Base-by-base conservation (phyloP, 1,140 invertebrate genomes). In the Bombus huntii region DNA sequence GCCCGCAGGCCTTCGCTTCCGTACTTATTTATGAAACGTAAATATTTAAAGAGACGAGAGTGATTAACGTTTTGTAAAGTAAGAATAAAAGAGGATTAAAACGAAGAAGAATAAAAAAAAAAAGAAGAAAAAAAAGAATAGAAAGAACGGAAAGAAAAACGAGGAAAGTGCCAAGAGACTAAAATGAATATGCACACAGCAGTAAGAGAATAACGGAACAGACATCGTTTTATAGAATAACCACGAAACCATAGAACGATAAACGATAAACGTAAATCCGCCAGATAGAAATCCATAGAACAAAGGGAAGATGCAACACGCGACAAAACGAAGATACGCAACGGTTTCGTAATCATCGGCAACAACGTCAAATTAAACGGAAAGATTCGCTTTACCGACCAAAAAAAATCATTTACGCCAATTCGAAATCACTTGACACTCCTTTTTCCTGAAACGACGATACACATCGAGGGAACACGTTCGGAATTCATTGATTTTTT, bases 21-120 rank as follows among this genome's bases (percentile, higher is more conserved):
- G 90, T 89, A 87, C 86, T 94, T 95, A 95, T 95, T 95, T 94
- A 95, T 94, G 92, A 91, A 93, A 90, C 93, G 92, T 94, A 93
- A 94, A 94, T 95, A 95, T 94, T 94, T 92, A 93, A 92, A 85
- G 74, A 92, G 80, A 75, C 74, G 71, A 83, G 66, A 87, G 37
- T 53, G 82, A 68, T 75, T 78, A 72, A 73, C 70, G 53, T 85
- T 80, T 81, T 74, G 42, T 82, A 79, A 57, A 62, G 68, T 68
- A 72, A 71, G 22, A 70, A 47, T 25, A 81, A 77, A 57, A 71
- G 81, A 81, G 13, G 53, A 59, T 62, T 74, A 34, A 85, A 78
- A 65, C 13, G n/a, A 65, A 78, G 75, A 78, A 44, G 31, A 39
- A 88, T 39, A 8, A 4, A 28, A 6, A 4, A 28, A 31, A 85